Percentiles rank a stretch among this genome's conserved stretches.
These are phyloP conservation scores for Dysmachus trigonus DNA, from an alignment of 2,888 invertebrate species.

Conservation along the genomic window DNA sequence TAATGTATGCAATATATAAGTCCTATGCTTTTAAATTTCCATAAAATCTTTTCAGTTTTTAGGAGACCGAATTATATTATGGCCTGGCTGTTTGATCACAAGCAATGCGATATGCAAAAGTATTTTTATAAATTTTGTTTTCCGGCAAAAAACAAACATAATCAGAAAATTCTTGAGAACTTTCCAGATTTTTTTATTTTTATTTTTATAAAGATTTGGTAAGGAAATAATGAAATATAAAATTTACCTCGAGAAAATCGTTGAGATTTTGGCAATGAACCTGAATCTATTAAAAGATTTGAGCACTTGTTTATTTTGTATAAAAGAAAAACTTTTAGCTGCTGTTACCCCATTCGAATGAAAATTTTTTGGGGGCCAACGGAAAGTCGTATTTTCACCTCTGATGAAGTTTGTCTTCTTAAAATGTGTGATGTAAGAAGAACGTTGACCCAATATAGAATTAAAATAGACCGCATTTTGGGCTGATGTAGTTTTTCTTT, in stretches of 20 bases:
- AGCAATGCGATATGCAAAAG: neutral
- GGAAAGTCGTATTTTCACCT: neutral
- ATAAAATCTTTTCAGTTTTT: neutral
- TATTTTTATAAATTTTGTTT: neutral
- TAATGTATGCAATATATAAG: no score
- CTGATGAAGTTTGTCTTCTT: neutral
- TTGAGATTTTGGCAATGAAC: conserved; percentile 30
- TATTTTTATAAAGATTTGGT: neutral
- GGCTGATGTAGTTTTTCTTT: neutral
- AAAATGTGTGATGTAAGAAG: neutral
- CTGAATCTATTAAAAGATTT: conserved; percentile 24
- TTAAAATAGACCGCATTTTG: neutral
- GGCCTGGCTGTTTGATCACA: neutral
- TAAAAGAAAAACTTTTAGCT: neutral
- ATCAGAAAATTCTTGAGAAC: neutral
- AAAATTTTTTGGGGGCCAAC: neutral
- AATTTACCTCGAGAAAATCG: neutral
- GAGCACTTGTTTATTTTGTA: neutral
- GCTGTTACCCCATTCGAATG: neutral
- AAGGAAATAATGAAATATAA: neutral
- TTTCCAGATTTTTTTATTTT: neutral
- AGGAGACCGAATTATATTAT: no score
- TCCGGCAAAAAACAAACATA: neutral
- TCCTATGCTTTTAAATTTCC: neutral
- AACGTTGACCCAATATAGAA: neutral